Evolutionary conservation across 30 jellyfish, hydroid and myxozoan species (phyloP).

Genomic region (Aurelia sp.): DNA sequence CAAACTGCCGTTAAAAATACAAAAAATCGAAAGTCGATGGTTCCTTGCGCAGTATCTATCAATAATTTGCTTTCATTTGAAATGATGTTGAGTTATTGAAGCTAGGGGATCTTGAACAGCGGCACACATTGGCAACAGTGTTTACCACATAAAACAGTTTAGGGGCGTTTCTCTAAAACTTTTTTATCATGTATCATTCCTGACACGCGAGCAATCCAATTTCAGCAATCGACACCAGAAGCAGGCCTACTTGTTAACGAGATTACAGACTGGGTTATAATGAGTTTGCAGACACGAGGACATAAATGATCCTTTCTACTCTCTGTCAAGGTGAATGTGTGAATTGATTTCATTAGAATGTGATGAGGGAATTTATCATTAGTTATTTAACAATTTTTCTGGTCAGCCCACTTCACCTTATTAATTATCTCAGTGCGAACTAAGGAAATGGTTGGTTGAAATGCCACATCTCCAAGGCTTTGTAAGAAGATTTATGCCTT

Average conservation of each 20-base stretch:
- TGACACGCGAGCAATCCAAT: too few relatives aligned
- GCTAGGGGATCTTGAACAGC: too few relatives aligned
- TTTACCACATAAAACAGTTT: too few relatives aligned
- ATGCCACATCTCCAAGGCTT: not conserved
- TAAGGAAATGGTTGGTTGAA: not conserved
- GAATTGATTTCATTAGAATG: not conserved
- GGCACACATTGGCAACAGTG: too few relatives aligned
- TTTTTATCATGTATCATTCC: too few relatives aligned
- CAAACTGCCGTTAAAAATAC: too few relatives aligned
- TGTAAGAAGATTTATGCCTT: not conserved
- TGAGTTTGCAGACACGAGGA: not conserved
- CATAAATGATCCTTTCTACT: not conserved
- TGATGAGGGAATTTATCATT: not conserved
- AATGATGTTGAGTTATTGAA: too few relatives aligned
- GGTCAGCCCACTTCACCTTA: slow-evolving; percentile 17
- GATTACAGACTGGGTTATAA: not conserved
- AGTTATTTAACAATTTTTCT: not conserved
- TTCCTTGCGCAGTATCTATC: too few relatives aligned
- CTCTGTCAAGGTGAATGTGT: not conserved
- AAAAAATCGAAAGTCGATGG: too few relatives aligned
- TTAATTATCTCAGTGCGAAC: slow-evolving; percentile 1
- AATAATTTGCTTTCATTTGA: too few relatives aligned
- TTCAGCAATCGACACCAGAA: too few relatives aligned
- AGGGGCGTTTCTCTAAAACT: too few relatives aligned
- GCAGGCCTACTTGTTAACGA: not conserved